A percentile compares a stretch with the other conserved stretches of the same genome.
Conservation (phyloP, 2,113 vertebrate genomes). For the Lucifuga dentata region DNA sequence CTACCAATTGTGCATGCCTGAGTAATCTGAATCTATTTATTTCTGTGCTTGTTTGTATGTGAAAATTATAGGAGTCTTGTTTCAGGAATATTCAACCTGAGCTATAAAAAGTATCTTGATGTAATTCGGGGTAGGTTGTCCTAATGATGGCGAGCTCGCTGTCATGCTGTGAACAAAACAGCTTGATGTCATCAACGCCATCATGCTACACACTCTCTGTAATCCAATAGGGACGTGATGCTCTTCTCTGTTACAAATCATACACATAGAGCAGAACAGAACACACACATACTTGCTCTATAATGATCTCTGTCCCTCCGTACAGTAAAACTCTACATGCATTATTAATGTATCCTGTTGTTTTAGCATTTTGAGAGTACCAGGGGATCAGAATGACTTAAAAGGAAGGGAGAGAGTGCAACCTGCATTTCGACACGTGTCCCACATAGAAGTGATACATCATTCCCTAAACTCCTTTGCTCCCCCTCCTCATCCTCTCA, state of each 20-base stretch:
- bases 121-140: background rate
- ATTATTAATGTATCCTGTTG: slow-evolving; percentile 68
- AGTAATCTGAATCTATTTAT: slow-evolving; percentile 13
- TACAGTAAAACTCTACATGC: slow-evolving; percentile 48
- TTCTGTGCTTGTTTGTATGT: background rate
- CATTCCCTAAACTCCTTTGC: slow-evolving; percentile 10
- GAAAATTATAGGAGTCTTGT: background rate
- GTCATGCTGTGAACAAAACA: slow-evolving; percentile 11
- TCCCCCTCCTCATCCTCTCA: slow-evolving; percentile 3
- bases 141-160: background rate
- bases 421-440: slow-evolving; percentile 34
- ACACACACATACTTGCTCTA: slow-evolving; percentile 16
- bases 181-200: slow-evolving; percentile 23
- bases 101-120: background rate
- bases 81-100: background rate
- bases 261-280: background rate
- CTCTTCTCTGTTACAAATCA: slow-evolving; percentile 17
- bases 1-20: slow-evolving; percentile 16
- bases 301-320: slow-evolving; percentile 27
- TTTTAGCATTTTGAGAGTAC: slow-evolving; percentile 60
- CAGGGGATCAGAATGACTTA: slow-evolving; percentile 58
- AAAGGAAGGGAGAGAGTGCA: slow-evolving; percentile 34
- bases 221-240: slow-evolving; percentile 6
- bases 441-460: slow-evolving; percentile 19
- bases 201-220: slow-evolving; percentile 2